Evolutionary conservation across 2,113 vertebrate genomes (phyloP).

Genomic region (Nymphicus hollandicus): DNA sequence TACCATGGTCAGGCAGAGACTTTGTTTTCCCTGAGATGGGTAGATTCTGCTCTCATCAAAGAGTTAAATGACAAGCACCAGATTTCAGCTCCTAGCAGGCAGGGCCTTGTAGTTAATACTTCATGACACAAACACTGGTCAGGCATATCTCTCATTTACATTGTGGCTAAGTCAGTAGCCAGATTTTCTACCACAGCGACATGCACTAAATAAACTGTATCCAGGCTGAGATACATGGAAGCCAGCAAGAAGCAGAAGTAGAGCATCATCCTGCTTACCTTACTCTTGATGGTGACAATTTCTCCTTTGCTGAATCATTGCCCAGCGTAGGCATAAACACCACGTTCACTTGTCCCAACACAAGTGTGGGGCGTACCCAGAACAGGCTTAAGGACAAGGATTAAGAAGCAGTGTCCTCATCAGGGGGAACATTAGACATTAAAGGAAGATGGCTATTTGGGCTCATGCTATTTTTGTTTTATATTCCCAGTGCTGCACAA

Average conservation of each 20-base stretch:
- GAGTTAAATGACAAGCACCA: neutral
- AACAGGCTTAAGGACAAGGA: neutral
- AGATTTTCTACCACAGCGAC: neutral
- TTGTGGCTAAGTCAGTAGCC: neutral
- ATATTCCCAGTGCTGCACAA: neutral
- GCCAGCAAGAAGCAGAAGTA: rapidly evolving
- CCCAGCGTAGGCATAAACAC: neutral
- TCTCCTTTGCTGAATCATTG: neutral
- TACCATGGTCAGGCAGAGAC: neutral
- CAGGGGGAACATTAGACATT: neutral
- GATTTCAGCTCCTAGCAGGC: neutral
- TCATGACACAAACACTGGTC: neutral
- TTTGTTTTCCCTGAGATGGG: neutral
- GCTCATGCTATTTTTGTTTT: neutral
- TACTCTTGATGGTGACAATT: neutral
- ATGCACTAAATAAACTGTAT: neutral
- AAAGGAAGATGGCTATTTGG: neutral
- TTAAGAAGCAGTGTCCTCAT: neutral
- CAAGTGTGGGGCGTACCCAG: rapidly evolving
- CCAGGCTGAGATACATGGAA: neutral
- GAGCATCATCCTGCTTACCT: neutral
- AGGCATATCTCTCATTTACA: conserved; percentile 34
- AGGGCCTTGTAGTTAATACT: neutral
- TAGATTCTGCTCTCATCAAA: conserved; percentile 19
- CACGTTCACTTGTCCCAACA: neutral